A percentile compares a stretch with the other conserved stretches of the same genome.
Evolutionary conservation across 2,113 vertebrate genomes (phyloP).

Genomic region (Sturnira hondurensis): DNA sequence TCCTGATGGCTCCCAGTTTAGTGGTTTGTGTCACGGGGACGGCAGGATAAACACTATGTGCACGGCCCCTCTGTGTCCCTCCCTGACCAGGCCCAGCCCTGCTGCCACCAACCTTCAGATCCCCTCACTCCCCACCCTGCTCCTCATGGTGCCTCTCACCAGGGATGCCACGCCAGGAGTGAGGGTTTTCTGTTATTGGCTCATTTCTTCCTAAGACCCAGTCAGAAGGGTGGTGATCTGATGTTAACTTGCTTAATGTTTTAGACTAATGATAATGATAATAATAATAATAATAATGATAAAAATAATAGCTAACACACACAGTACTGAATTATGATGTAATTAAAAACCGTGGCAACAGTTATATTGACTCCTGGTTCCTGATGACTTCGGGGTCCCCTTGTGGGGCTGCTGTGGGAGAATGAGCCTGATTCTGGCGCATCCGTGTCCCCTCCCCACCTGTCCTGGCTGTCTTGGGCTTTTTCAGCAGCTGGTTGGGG

Average conservation of each 20-base stretch:
- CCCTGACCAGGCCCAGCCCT: not conserved
- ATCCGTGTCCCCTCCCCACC: no score
- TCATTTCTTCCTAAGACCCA: not conserved
- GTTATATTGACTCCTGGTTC: not conserved
- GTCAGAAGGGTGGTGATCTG: not conserved
- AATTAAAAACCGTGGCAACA: not conserved
- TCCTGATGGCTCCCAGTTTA: not conserved
- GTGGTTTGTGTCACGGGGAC: not conserved
- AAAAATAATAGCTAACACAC: not conserved
- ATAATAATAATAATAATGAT: not conserved
- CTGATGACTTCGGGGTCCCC: not conserved
- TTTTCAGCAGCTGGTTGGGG: not conserved
- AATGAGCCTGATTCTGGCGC: not conserved
- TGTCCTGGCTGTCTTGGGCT: not conserved
- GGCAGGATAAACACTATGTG: not conserved
- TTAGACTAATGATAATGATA: not conserved
- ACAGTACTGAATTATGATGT: not conserved
- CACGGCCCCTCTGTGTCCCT: fast-evolving
- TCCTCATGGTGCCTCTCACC: not conserved
- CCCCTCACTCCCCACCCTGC: no score
- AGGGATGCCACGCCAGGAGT: not conserved
- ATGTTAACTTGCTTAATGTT: not conserved
- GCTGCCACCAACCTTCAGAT: not conserved
- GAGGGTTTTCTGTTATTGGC: not conserved
- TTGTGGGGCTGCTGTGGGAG: not conserved